Conservation (phyloP, 2,888 invertebrate species). For the Tipula lateralis region DNA sequence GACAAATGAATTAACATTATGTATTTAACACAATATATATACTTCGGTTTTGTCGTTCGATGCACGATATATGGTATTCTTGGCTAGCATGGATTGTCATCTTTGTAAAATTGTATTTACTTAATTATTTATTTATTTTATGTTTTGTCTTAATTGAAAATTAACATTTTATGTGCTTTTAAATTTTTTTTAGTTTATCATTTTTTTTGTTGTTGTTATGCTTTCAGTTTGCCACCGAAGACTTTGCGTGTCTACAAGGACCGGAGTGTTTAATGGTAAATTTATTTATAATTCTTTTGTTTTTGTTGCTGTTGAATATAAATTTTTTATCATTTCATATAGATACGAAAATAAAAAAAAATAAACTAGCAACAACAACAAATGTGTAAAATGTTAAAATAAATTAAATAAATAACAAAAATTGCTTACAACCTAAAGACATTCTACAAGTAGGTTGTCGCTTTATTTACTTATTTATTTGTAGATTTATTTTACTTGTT, state of each 20-base stretch:
- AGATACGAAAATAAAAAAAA: neutral
- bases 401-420: neutral
- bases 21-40: too few species aligned
- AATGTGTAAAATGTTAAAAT: neutral
- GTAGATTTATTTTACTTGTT: neutral
- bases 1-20: too few species aligned
- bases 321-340: neutral
- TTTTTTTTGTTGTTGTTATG: neutral
- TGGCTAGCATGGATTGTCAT: neutral
- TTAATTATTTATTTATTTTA: neutral
- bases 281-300: constrained; percentile 31
- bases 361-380: neutral
- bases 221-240: constrained; percentile 40
- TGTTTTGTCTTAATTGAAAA: constrained; percentile 21
- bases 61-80: too few species aligned
- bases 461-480: constrained; percentile 11
- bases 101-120: neutral
- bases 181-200: constrained; percentile 13
- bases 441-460: constrained; percentile 19
- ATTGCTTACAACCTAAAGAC: constrained; percentile 13
- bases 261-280: constrained; percentile 41
- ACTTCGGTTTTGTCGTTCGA: too few species aligned
- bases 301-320: neutral
- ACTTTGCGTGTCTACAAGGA: constrained; percentile 38
- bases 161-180: constrained; percentile 5